These are phyloP conservation scores for Hypomecis atomaria DNA, from an alignment of 2,888 invertebrate species.

Conservation along the genomic window DNA sequence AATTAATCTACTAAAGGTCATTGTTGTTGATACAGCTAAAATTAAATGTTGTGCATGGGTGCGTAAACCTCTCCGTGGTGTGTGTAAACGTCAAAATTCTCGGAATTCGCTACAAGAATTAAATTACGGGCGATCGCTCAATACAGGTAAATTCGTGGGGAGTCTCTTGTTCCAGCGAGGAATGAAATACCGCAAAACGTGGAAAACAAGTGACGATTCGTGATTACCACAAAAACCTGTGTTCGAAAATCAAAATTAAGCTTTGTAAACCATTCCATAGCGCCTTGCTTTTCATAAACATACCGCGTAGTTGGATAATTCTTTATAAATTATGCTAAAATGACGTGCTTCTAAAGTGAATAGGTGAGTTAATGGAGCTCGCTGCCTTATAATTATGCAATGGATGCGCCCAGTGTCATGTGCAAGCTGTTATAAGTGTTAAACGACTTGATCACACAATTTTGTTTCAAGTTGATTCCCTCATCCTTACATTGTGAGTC, in stretches of 20 bases:
- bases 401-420: slow-evolving; percentile 18
- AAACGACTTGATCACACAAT: not conserved
- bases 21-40: slow-evolving; percentile 70
- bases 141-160: slow-evolving; percentile 63
- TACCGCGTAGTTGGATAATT: slow-evolving; percentile 23
- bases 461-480: not conserved
- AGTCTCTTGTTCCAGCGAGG: slow-evolving; percentile 23
- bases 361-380: slow-evolving; percentile 21
- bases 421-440: slow-evolving; percentile 6
- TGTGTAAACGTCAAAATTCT: slow-evolving; percentile 74
- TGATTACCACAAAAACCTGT: slow-evolving; percentile 7
- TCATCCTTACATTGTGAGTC: not conserved
- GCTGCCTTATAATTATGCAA: slow-evolving; percentile 27
- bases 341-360: slow-evolving; percentile 36
- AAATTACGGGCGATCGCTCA: slow-evolving; percentile 53
- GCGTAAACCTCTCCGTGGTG: slow-evolving; percentile 52
- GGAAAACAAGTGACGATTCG: slow-evolving; percentile 8
- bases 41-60: slow-evolving; percentile 62
- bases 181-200: not conserved
- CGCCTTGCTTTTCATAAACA: slow-evolving; percentile 3
- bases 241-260: slow-evolving; percentile 2
- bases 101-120: slow-evolving; percentile 61
- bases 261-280: slow-evolving; percentile 13
- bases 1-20: slow-evolving; percentile 45
- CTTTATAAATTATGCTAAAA: slow-evolving; percentile 35